These are phyloP conservation scores for Leptopilina drosophilae DNA, from an alignment of 2,888 invertebrate genomes.

Conservation along the genomic window DNA sequence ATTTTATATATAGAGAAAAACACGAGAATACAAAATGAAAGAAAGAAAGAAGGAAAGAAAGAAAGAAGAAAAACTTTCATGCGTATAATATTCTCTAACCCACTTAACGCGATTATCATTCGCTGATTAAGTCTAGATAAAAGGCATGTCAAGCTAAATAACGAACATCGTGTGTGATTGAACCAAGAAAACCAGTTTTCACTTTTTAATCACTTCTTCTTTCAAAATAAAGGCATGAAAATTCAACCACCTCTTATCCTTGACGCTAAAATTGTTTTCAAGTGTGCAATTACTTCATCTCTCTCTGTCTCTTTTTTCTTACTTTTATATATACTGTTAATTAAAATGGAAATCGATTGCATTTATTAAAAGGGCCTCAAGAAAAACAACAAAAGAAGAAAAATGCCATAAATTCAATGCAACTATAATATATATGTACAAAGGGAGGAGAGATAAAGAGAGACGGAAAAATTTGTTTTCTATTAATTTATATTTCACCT, in stretches of 20 bases:
- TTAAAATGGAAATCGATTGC: slow-evolving; percentile 36
- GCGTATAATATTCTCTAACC: slow-evolving; percentile 35
- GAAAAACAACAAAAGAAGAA: too few species aligned
- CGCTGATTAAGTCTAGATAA: slow-evolving; percentile 39
- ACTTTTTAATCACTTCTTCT: slow-evolving; percentile 40
- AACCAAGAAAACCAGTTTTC: slow-evolving; percentile 33
- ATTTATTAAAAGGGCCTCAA: neutral
- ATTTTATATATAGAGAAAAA: neutral
- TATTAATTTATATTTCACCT: too few species aligned
- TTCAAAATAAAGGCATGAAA: slow-evolving; percentile 5
- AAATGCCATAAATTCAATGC: slow-evolving; percentile 10
- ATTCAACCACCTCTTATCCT: slow-evolving; percentile 8
- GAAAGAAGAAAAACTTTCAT: slow-evolving; percentile 29
- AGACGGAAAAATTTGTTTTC: too few species aligned
- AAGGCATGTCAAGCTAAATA: slow-evolving; percentile 28
- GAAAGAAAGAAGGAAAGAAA: too few species aligned
- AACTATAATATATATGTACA: neutral
- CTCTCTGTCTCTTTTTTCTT: neutral
- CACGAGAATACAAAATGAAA: slow-evolving; percentile 3
- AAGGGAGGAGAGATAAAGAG: neutral
- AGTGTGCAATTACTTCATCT: slow-evolving; percentile 29
- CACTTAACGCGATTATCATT: slow-evolving; percentile 37
- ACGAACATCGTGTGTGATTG: slow-evolving; percentile 31
- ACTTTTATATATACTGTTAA: neutral
- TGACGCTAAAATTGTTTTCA: slow-evolving; percentile 20